Base-by-base conservation (phyloP, 2,797 vertebrate genomes). In the Rhincodon typus region DNA sequence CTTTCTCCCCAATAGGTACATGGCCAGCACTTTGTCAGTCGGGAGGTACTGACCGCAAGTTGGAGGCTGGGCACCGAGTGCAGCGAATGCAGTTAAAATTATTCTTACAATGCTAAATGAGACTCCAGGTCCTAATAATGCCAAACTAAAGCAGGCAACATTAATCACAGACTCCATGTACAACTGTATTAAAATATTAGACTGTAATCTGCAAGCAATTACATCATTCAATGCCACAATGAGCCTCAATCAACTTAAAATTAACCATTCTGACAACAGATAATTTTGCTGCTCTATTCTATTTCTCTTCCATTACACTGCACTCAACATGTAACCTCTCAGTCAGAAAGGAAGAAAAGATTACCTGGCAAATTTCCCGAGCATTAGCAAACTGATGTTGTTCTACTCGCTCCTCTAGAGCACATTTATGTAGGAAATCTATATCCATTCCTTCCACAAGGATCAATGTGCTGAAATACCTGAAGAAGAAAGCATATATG, bases 391-490 rank as follows among this genome's bases (percentile, higher is more conserved):
- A 98, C 96, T 99, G 99, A 96, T 99, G 99, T 96, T 98, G 98
- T n/a, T 99, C 98, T 0, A 98, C 98, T 88, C 98, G 97, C 96
- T 99, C 99, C 96, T 99, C 99, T 96, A 99, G 96, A 87, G 98
- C 98, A 96, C 98, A 99, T 96, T 99, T 99, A 84, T 99, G 99
- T 69, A 99, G 97, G 96, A 99, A 99, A 96, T 99, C 99, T 0
- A 99, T 98, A 96, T 99, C 99, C 98, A 99, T 99, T 96, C 99
- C 99, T 96, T 99, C 99, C 69, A 99, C 98, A 95, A 99, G 97
- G 97, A 99, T 99, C 74, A 99, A 98, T 96, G 98, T 98, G 96
- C 99, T 98, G 38, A 99, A 98, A 97, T 99, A 99, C 50, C 99
- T 99, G 96, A 0, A 38, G 79, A 84, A 53, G 27, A 87, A 42